Evolutionary conservation across 1,140 invertebrate species (phyloP).

Genomic region (Bactericera cockerelli): DNA sequence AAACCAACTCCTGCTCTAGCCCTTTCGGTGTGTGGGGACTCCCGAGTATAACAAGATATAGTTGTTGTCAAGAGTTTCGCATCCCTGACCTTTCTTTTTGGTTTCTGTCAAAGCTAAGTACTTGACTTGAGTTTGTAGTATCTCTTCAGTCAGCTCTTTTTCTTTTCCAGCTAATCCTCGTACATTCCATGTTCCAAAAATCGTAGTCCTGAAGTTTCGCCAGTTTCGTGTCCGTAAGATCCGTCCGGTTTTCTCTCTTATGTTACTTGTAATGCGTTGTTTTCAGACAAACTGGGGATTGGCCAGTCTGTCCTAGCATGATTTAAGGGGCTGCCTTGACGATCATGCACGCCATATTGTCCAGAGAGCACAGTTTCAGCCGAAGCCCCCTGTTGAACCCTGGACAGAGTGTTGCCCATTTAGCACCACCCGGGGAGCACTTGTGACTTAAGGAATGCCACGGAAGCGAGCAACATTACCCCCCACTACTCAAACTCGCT

Average conservation of each 20-base stretch:
- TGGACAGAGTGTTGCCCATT: too few relatives aligned
- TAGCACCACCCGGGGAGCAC: too few relatives aligned
- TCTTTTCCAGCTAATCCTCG: slow-evolving; percentile 15
- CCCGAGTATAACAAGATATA: slow-evolving; percentile 10
- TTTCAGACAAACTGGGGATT: not conserved
- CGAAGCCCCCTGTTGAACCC: not conserved
- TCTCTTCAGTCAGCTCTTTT: slow-evolving; percentile 11
- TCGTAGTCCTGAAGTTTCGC: not conserved
- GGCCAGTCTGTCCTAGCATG: not conserved
- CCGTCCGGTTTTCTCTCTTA: not conserved
- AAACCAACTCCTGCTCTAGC: slow-evolving; percentile 1
- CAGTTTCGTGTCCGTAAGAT: not conserved
- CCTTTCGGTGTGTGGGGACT: not conserved
- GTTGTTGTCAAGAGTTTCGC: slow-evolving; percentile 2
- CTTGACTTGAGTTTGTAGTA: slow-evolving; percentile 5
- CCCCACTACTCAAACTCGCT: too few relatives aligned
- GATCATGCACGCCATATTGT: not conserved
- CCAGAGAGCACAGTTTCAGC: not conserved
- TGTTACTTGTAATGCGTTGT: not conserved
- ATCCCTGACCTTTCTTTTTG: slow-evolving; percentile 16
- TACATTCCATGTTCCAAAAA: slow-evolving; percentile 14
- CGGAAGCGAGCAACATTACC: too few relatives aligned
- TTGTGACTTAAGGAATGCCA: too few relatives aligned
- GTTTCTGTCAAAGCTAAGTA: slow-evolving; percentile 16
- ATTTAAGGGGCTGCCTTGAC: not conserved